phyloP scores from a whole-genome alignment of 2,113 vertebrate genomes.

The Colaptes auratus region DNA sequence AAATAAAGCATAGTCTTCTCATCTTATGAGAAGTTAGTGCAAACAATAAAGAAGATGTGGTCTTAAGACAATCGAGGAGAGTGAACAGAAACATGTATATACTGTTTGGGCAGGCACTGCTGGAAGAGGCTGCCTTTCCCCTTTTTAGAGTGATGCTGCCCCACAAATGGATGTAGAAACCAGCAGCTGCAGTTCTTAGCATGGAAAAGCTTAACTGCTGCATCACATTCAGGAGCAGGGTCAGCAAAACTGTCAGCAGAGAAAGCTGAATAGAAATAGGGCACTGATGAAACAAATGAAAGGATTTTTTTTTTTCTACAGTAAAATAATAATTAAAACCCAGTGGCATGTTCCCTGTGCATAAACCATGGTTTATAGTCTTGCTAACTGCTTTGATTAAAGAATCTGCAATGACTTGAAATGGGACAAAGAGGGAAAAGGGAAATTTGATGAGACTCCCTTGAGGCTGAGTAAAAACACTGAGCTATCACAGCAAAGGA shows the following conservation, averaged over 20 bases:
- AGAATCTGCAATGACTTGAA: neutral
- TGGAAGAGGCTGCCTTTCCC: neutral
- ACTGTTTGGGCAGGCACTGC: neutral
- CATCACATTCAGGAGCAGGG: too few species aligned
- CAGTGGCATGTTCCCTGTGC: neutral
- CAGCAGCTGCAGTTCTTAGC: neutral
- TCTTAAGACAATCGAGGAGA: neutral
- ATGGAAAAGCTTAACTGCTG: neutral
- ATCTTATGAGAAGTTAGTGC: rapidly evolving
- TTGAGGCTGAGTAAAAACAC: neutral
- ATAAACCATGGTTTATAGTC: neutral
- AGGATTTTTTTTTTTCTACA: constrained; percentile 6
- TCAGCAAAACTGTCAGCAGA: neutral
- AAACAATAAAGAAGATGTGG: neutral
- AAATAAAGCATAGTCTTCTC: neutral
- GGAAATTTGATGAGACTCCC: neutral
- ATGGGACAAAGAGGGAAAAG: neutral
- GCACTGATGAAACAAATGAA: constrained; percentile 43
- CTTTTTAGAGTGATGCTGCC: neutral
- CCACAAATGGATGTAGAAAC: neutral
- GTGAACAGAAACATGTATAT: rapidly evolving
- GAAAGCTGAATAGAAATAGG: neutral
- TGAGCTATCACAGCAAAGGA: neutral
- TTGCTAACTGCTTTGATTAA: neutral
- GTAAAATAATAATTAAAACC: neutral